A percentile compares a stretch with the other conserved stretches of the same genome.
Evolutionary conservation across 2,888 invertebrate genomes (phyloP).

Genomic region (Erynnis tages): DNA sequence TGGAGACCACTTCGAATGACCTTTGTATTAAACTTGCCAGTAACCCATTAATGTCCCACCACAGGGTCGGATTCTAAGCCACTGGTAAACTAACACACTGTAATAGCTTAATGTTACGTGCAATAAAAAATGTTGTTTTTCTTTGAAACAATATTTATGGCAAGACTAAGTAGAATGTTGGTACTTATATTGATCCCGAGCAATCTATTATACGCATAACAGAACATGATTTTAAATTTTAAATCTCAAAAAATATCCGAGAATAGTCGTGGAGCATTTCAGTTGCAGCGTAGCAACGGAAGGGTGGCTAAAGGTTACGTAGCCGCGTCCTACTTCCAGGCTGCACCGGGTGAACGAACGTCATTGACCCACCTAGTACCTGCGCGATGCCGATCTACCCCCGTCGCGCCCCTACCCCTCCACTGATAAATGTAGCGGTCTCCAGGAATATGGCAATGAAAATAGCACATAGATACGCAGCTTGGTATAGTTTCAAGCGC

Average conservation of each 20-base stretch:
- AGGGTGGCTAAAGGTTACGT: slow-evolving; percentile 41
- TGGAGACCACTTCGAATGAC: too few relatives aligned
- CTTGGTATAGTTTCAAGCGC: slow-evolving; percentile 6
- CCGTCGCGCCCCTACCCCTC: slow-evolving; percentile 31
- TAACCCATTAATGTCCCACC: too few relatives aligned
- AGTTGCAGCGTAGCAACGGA: slow-evolving; percentile 31
- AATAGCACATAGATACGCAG: slow-evolving; percentile 33
- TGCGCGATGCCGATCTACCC: slow-evolving; percentile 46
- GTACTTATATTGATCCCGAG: too few relatives aligned
- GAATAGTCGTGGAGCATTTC: neutral
- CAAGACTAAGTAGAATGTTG: too few relatives aligned
- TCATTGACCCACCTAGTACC: slow-evolving; percentile 71
- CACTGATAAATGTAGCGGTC: slow-evolving; percentile 61
- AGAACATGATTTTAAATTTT: too few relatives aligned
- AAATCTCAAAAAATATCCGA: neutral
- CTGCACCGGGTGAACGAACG: slow-evolving; percentile 71
- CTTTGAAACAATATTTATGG: too few relatives aligned
- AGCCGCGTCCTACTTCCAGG: slow-evolving; percentile 64
- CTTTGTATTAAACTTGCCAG: too few relatives aligned
- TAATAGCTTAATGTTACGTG: too few relatives aligned
- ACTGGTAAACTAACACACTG: too few relatives aligned
- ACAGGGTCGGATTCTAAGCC: too few relatives aligned
- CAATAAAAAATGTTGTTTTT: too few relatives aligned
- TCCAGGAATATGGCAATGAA: slow-evolving; percentile 71
- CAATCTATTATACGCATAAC: neutral